Evolutionary conservation across 2,888 invertebrate species (phyloP), one percentile per base, ranked within the genome.

Genomic region (Metalampra italica): DNA sequence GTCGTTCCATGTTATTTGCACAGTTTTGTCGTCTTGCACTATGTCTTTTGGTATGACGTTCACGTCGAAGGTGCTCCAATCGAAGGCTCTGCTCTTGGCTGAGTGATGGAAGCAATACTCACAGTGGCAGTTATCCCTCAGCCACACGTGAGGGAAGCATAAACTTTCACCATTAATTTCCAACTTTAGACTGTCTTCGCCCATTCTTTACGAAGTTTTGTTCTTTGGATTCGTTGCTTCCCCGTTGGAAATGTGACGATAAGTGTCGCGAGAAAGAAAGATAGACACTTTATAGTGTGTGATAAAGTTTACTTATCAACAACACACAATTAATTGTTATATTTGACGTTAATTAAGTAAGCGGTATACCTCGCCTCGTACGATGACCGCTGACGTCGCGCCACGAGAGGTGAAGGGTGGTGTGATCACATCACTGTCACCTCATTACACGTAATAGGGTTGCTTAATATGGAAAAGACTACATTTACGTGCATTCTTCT

Each of bases 121-220:
- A 64, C 94, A 94, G 54, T 91, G 92, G 59, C 94, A 94, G 68
- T 94, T 94, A 68, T 95, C 95, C 56, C 94, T 78, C 36, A 95
- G 71, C 93, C 94, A 95, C 30, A 94, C 90, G 30, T 42, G 7
- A 9, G 41, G 29, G 15, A 42, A 42, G 8, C 29, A 30, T 9
- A 42, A 13, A 30, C 12, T 42, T 42, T 42, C 30, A 7, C 42
- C 29, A 13, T 30, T 8, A 3, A 42, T 12, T 12, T 30, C n/a
- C n/a, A 42, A 12, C 9, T 22, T 42, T 8, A 42, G 7, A 13
- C 11, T n/a, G 29, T 13, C 29, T 7, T 22, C n/a, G 1, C 14
- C 7, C 12, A 13, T 12, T 3, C 3, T 38, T 15, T 39, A n/a
- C n/a, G n/a, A n/a, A n/a, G n/a, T 38, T 38, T 11, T 38, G 12